Evolutionary conservation across 2,888 invertebrate genomes (phyloP).

Genomic region (Caenorhabditis sp.): DNA sequence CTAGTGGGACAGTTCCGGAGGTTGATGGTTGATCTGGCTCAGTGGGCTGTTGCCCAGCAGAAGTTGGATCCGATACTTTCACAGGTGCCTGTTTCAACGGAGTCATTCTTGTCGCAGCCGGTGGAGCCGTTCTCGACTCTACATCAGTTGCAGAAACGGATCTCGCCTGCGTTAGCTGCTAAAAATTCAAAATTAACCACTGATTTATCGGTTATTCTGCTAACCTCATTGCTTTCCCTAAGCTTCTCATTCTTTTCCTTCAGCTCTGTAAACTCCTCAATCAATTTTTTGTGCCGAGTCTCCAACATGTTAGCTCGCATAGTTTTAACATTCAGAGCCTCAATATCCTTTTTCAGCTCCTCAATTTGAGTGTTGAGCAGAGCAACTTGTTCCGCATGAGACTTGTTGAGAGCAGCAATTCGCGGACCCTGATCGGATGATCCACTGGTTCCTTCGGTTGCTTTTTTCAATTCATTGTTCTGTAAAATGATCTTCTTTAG

Average conservation of each 20-base stretch:
- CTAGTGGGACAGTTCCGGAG: neutral
- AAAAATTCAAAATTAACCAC: neutral
- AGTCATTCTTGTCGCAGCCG: neutral
- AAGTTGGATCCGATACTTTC: conserved; percentile 1
- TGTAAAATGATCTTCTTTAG: conserved; percentile 32
- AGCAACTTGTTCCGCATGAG: conserved; percentile 9
- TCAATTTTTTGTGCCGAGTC: conserved; percentile 28
- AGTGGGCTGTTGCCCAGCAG: neutral
- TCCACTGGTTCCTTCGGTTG: neutral
- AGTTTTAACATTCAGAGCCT: conserved; percentile 24
- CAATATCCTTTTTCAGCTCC: conserved; percentile 23
- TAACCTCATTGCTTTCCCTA: conserved; percentile 31
- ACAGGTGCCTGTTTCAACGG: conserved; percentile 22
- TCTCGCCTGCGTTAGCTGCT: conserved; percentile 19
- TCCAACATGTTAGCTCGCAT: conserved; percentile 54
- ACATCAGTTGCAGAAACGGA: conserved; percentile 49
- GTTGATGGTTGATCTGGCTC: conserved; percentile 36
- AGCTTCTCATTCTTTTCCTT: conserved; percentile 49
- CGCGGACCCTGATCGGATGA: conserved; percentile 25
- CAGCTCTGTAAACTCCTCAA: conserved; percentile 32
- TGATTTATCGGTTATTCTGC: too few relatives aligned
- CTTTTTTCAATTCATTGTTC: conserved; percentile 30
- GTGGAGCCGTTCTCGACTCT: conserved; percentile 26
- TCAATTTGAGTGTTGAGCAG: conserved; percentile 37
- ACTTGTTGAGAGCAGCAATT: conserved; percentile 15